A percentile compares a stretch with the other conserved stretches of the same genome.
Conservation (phyloP, 2,888 invertebrate genomes). For the Gortyna flavago region DNA sequence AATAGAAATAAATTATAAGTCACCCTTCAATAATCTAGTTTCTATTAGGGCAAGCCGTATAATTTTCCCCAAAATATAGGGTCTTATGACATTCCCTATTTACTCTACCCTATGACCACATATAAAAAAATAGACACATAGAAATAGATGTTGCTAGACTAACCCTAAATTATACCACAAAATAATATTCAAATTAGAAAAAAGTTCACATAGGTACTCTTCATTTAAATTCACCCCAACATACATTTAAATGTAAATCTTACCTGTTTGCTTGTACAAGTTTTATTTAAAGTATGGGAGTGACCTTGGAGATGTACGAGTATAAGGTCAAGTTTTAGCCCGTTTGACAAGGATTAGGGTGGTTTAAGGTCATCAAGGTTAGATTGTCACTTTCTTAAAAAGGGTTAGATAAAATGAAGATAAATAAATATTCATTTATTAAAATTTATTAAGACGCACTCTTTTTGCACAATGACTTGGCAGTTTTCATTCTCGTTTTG, state of each 20-base stretch:
- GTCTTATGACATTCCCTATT: conserved; percentile 2
- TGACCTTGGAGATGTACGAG: conserved; percentile 56
- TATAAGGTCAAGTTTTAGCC: conserved; percentile 51
- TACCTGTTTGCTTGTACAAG: conserved; percentile 62
- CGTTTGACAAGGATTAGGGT: conserved; percentile 30
- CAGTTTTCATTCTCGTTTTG: not conserved
- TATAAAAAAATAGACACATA: conserved; percentile 41
- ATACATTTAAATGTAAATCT: conserved; percentile 48
- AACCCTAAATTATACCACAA: not conserved
- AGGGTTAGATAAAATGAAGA: conserved; percentile 35
- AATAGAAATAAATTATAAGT: conserved; percentile 26
- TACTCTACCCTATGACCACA: conserved; percentile 18
- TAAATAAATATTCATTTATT: conserved; percentile 20
- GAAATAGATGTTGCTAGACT: conserved; percentile 34
- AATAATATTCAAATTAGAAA: conserved; percentile 25
- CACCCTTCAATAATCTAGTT: conserved; percentile 25
- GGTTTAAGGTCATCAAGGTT: conserved; percentile 51
- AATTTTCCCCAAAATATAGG: conserved; percentile 1
- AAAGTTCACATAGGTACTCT: conserved; percentile 46
- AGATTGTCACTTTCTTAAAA: conserved; percentile 13
- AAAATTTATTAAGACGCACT: not conserved
- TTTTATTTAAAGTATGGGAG: conserved; percentile 62
- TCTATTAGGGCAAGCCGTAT: conserved; percentile 3
- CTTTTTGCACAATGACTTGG: conserved; percentile 1
- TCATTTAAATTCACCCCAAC: conserved; percentile 63